phyloP scores from a whole-genome alignment of 2,113 vertebrate genomes.

The Sterna hirundo region DNA sequence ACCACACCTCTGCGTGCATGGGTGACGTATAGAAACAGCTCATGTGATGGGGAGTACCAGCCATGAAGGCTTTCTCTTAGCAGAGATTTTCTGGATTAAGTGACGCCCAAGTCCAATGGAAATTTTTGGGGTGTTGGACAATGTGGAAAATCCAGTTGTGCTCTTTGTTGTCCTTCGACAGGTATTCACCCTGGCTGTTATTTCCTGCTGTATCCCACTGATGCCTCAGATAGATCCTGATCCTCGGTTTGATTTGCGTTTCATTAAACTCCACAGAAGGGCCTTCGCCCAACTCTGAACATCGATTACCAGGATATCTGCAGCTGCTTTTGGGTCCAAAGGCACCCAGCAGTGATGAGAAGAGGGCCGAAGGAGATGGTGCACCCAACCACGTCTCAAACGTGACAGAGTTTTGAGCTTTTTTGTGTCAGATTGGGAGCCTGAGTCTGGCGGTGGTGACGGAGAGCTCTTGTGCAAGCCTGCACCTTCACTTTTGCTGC shows the following conservation, averaged over 20 bases:
- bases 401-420: not conserved
- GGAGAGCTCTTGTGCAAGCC: not conserved
- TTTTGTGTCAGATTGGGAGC: not conserved
- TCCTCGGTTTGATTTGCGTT: not conserved
- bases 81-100: not conserved
- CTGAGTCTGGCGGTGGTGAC: not conserved
- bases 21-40: not conserved
- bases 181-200: not conserved
- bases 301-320: not conserved
- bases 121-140: not conserved
- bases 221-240: not conserved
- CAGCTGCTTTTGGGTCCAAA: not conserved
- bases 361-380: not conserved
- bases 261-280: not conserved
- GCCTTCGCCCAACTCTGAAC: not conserved
- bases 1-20: fast-evolving
- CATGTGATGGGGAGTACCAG: not conserved
- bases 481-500: not conserved
- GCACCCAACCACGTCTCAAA: fast-evolving
- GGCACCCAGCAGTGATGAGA: not conserved
- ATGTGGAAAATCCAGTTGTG: not conserved
- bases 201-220: not conserved
- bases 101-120: not conserved
- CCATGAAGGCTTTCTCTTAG: not conserved
- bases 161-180: not conserved